A percentile compares a stretch with the other conserved stretches of the same genome.
Conservation (phyloP, 2,113 vertebrate species). For the Cyrtonyx montezumae region DNA sequence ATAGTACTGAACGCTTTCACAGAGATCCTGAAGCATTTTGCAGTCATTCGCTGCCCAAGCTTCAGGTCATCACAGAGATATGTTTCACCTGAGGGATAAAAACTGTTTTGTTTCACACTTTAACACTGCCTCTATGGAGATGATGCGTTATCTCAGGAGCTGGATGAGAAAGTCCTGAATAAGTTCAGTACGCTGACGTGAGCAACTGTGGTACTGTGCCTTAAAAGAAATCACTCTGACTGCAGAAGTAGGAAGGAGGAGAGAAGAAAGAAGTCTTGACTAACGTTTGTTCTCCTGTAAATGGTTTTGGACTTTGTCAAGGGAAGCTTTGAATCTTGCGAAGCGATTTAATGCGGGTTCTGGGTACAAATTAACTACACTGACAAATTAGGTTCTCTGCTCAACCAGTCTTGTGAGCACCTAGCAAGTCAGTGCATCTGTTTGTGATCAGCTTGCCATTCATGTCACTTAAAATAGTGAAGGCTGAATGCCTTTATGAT, state of each 20-base stretch:
- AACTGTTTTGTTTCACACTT: not conserved
- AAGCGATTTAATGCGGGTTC: not conserved
- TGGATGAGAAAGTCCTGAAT: not conserved
- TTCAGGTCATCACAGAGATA: not conserved
- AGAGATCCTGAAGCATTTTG: not conserved
- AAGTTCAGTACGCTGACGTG: not conserved
- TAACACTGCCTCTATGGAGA: not conserved
- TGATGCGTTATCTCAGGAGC: not conserved
- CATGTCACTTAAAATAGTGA: not conserved
- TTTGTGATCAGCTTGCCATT: not conserved
- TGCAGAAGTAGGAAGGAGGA: not conserved
- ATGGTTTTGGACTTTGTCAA: not conserved
- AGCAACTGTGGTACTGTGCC: not conserved
- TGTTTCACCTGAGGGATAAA: not conserved
- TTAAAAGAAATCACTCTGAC: not conserved
- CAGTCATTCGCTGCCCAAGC: not conserved
- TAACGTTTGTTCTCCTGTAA: not conserved
- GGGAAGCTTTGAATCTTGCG: not conserved
- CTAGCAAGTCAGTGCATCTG: not conserved
- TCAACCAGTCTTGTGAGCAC: not conserved
- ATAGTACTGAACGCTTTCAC: not conserved
- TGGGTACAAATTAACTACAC: not conserved
- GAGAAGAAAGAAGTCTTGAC: not conserved
- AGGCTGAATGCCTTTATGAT: not conserved
- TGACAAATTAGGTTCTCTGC: not conserved